A percentile compares a stretch with the other conserved stretches of the same genome.
Conservation (phyloP, 2,797 vertebrate species). For the Orestias chungarensis region DNA sequence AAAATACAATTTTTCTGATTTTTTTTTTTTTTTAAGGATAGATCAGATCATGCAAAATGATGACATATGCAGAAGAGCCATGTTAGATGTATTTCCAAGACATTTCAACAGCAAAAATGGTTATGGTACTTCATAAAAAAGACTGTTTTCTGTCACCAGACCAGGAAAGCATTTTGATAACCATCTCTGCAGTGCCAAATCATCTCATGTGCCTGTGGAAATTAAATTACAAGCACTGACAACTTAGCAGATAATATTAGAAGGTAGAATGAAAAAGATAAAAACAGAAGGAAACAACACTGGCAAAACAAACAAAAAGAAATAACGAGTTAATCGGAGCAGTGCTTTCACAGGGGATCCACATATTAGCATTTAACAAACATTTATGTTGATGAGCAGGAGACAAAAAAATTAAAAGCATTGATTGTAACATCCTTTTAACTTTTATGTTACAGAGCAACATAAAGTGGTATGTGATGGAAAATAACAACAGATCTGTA, state of each 20-base stretch:
- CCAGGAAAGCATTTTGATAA: slow-evolving; percentile 10
- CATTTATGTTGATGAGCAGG: not conserved
- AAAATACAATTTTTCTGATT: slow-evolving; percentile 30
- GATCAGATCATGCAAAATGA: slow-evolving; percentile 44
- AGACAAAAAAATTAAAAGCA: not conserved
- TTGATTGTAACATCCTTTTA: not conserved
- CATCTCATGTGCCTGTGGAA: slow-evolving; percentile 4
- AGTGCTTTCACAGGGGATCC: not conserved
- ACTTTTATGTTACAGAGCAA: not conserved
- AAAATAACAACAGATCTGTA: too few relatives aligned
- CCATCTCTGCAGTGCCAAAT: slow-evolving; percentile 7
- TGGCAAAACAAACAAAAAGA: not conserved
- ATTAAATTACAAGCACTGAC: not conserved
- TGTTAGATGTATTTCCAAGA: slow-evolving; percentile 37
- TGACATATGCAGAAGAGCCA: slow-evolving; percentile 17
- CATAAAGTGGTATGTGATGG: not conserved
- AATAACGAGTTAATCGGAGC: not conserved
- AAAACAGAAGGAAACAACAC: not conserved
- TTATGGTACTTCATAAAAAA: slow-evolving; percentile 21
- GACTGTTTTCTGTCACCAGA: slow-evolving; percentile 41
- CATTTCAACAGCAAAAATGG: slow-evolving; percentile 22
- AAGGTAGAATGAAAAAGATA: not conserved
- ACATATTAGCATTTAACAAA: not conserved
- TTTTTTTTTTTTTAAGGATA: slow-evolving; percentile 52
- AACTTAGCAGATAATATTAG: not conserved